Base-by-base conservation (phyloP, 1,140 invertebrate species). In the Atta cephalotes region DNA sequence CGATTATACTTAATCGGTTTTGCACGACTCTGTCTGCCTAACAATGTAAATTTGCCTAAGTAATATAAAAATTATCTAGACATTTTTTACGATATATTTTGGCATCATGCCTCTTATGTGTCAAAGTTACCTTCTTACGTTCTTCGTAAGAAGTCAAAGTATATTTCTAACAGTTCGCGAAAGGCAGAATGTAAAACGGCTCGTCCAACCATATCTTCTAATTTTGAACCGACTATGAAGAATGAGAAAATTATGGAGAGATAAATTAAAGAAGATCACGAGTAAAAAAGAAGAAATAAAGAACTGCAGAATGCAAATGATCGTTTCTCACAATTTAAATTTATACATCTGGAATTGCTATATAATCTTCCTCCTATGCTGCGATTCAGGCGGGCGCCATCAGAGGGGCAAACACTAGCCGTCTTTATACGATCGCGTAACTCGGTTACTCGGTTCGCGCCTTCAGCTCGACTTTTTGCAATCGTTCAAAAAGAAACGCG, bases 341-440 rank as follows among this genome's bases (percentile, higher is more conserved):
- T 80, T 68, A 25, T 25, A 18, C 21, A 58, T 81, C 63, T 81
- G 78, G n/a, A 58, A 71, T 58, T 81, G 56, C 51, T 39, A 18
- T 39, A 31, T 25, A 45, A 71, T 56, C 10, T 18, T 81, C 49
- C 16, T 71, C 39, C 31, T 25, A 1, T 31, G 7, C 49, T 56
- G 31, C 49, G 51, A 53, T 28, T 70, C 14, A 45, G 28, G 49
- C 65, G 65, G 35, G 14, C 49, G 39, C n/a, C 60, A 31, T 4
- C 51, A 25, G 18, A 25, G 45, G 51, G 0, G 31, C 77, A 71
- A 92, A 92, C 89, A 92, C 88, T 88, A 87, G 63, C 66, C 79
- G 76, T 72, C 86, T 90, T 92, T 85, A 88, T 91, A 87, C 62
- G 79, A 51, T 81, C 76, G 82, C 87, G 91, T 91, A 91, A 87